A percentile compares a stretch with the other conserved stretches of the same genome.
Conservation (phyloP, 1,140 invertebrate genomes). For the Ylistrum balloti region DNA sequence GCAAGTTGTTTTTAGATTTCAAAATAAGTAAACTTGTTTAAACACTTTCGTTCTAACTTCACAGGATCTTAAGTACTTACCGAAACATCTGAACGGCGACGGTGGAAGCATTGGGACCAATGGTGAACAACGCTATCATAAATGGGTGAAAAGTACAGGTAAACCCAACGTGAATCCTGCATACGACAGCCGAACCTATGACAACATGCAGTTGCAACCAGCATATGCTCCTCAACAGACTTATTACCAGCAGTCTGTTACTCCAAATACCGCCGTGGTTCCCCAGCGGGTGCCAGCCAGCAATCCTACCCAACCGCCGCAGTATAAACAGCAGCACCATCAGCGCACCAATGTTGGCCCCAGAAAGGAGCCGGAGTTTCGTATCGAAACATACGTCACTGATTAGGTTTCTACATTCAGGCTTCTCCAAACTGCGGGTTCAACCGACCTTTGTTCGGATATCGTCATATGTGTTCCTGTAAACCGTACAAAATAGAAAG, state of each 20-base stretch:
- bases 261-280: background rate
- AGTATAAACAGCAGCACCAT: background rate
- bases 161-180: background rate
- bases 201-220: background rate
- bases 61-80: background rate
- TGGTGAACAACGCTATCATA: background rate
- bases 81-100: constrained; percentile 9
- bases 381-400: background rate
- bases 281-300: background rate
- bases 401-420: background rate
- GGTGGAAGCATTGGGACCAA: background rate
- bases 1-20: too few species aligned
- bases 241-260: background rate
- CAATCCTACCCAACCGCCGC: background rate
- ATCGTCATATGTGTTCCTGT: too few species aligned
- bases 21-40: too few species aligned
- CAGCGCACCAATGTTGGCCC: background rate
- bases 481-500: too few species aligned
- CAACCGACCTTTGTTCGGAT: too few species aligned
- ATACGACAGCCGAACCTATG: background rate
- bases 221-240: background rate
- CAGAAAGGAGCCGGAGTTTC: background rate
- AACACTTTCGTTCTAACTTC: background rate
- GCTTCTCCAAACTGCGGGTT: background rate
- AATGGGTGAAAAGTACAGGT: background rate